Evolutionary conservation across 1,140 invertebrate species (phyloP).

Genomic region (Diorhabda sublineata): DNA sequence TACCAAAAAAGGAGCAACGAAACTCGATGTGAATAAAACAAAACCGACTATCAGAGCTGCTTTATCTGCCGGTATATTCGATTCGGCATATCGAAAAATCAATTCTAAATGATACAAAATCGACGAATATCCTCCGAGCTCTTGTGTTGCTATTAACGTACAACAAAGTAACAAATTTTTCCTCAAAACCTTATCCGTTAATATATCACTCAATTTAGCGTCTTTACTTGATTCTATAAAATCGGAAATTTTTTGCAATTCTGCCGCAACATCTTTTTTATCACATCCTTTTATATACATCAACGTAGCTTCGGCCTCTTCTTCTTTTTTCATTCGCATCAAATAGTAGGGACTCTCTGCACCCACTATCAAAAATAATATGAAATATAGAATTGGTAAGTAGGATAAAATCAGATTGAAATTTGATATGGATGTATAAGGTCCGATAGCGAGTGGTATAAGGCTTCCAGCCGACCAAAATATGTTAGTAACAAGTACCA

Average conservation of each 20-base stretch:
- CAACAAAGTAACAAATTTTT: constrained; percentile 66
- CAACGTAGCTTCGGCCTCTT: constrained; percentile 60
- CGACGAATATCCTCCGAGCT: constrained; percentile 74
- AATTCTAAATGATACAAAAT: constrained; percentile 73
- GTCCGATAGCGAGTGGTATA: constrained; percentile 34
- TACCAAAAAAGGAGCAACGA: constrained; percentile 57
- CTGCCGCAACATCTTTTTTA: constrained; percentile 52
- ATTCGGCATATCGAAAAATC: constrained; percentile 64
- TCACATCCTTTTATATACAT: constrained; percentile 57
- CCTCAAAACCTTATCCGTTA: constrained; percentile 52
- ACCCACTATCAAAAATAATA: constrained; percentile 47
- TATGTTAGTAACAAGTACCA: constrained; percentile 26
- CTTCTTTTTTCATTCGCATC: constrained; percentile 55
- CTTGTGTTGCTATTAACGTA: constrained; percentile 66
- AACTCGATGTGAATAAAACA: constrained; percentile 58
- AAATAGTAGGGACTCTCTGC: constrained; percentile 77
- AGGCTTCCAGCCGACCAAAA: constrained; percentile 34
- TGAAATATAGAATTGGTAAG: constrained; percentile 51
- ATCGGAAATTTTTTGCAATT: constrained; percentile 46
- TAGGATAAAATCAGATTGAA: constrained; percentile 50
- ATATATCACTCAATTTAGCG: constrained; percentile 30
- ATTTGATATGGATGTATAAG: constrained; percentile 33
- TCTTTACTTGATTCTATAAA: constrained; percentile 11
- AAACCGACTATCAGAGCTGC: constrained; percentile 72
- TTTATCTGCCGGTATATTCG: constrained; percentile 50